phyloP scores from a whole-genome alignment of 2,113 vertebrate species.

The Leuciscus idus region DNA sequence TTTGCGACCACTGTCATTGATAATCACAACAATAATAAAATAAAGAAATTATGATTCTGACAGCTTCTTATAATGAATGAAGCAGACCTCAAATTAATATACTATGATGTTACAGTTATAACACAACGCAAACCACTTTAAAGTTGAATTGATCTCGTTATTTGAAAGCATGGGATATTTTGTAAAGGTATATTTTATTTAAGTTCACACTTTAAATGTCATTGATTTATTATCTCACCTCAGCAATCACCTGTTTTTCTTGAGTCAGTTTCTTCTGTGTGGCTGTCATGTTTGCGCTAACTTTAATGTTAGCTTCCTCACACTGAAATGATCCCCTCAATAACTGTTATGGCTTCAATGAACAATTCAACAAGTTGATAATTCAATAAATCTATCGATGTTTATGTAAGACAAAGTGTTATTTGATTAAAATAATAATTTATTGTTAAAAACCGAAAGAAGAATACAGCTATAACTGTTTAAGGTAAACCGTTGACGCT shows the following conservation, averaged over 20 bases:
- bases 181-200: background rate
- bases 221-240: conserved; percentile 41
- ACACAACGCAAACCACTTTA: background rate
- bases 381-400: background rate
- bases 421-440: background rate
- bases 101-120: background rate
- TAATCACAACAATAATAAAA: background rate
- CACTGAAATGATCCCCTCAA: too few species aligned
- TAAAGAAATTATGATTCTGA: background rate
- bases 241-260: conserved; percentile 40
- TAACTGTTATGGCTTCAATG: background rate
- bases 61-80: background rate
- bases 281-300: conserved; percentile 40
- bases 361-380: background rate
- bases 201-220: background rate
- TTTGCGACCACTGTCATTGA: background rate
- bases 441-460: background rate
- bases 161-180: background rate
- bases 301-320: background rate
- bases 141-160: background rate
- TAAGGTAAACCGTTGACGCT: background rate
- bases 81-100: background rate
- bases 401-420: background rate
- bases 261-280: conserved; percentile 8
- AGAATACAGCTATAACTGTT: too few species aligned